Evolutionary conservation across 2,113 vertebrate genomes (phyloP), one percentile per base, ranked within the genome.

Genomic region (Podiceps cristatus): DNA sequence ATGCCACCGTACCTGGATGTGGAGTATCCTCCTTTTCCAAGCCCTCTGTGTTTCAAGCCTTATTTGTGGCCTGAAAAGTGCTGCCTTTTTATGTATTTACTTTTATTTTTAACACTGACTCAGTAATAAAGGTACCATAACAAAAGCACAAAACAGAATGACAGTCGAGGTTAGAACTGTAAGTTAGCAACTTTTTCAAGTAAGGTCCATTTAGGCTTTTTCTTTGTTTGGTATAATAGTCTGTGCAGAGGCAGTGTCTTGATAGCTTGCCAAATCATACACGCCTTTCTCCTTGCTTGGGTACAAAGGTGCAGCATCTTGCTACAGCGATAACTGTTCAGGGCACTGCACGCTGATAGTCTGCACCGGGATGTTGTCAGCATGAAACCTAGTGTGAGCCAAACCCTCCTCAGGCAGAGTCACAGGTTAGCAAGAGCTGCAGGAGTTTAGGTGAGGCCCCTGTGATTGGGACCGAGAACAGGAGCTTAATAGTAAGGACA

Each of bases 61-160:
- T 76, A 10, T 47, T 28, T 18, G n/a, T 40, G 52, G 22, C 85
- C 77, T 94, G 69, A 52, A 72, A 94, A 91, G 33, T 77, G 40
- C 89, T 88, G 22, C 17, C 31, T 94, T 90, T 90, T 78, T 55
- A 42, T 1, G 2, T 67, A 35, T 90, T 95, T 78, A n/a, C 19
- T 71, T 94, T 67, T 80, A 67, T 59, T 95, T 94, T 85, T 86
- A 90, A 59, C 25, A 14, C 17, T 82, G 31, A 17, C 33, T 95
- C 17, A 6, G 8, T 74, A 81, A 37, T 78, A 76, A 79, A 86
- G 44, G 11, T 67, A 31, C 35, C 16, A 5, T 68, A 52, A 55
- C 80, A 66, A 80, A 88, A 69, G 20, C 16, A 84, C 24, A 27
- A 22, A 83, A 64, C 13, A 91, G 72, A 86, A 59, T 71, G 68